phyloP scores from a whole-genome alignment of 2,797 vertebrate species.

The Xenopus petersii region DNA sequence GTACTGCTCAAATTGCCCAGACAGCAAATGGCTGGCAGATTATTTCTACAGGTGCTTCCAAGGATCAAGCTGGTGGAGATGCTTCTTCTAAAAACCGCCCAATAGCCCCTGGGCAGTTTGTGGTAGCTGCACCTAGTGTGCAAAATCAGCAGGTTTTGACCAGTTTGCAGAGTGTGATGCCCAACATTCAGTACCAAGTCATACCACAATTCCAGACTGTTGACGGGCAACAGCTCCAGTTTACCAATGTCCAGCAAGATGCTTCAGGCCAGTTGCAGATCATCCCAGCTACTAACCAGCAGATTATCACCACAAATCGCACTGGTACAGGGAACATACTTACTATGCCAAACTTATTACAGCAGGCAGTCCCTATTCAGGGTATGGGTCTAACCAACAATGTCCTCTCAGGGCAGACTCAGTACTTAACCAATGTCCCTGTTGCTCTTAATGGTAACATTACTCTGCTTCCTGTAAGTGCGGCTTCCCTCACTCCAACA shows the following conservation, averaged over 20 bases:
- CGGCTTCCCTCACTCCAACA: slow-evolving; percentile 73
- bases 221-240: slow-evolving; percentile 90
- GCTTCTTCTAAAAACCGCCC: slow-evolving; percentile 67
- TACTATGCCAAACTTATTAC: slow-evolving; percentile 78
- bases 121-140: slow-evolving; percentile 80
- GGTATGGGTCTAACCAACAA: slow-evolving; percentile 81
- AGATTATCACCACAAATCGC: slow-evolving; percentile 66
- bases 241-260: slow-evolving; percentile 78
- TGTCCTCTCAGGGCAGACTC: slow-evolving; percentile 84
- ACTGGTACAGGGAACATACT: slow-evolving; percentile 70
- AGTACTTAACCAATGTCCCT: slow-evolving; percentile 91
- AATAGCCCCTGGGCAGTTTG: slow-evolving; percentile 75
- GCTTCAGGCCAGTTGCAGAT: slow-evolving; percentile 77
- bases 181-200: slow-evolving; percentile 96
- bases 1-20: slow-evolving; percentile 78
- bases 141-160: slow-evolving; percentile 90
- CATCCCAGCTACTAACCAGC: slow-evolving; percentile 72
- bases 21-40: slow-evolving; percentile 90
- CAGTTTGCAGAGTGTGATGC: slow-evolving; percentile 82
- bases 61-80: slow-evolving; percentile 65
- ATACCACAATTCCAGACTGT: slow-evolving; percentile 93
- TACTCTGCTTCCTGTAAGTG: slow-evolving; percentile 86
- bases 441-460: slow-evolving; percentile 92
- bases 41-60: slow-evolving; percentile 73
- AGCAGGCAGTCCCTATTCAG: slow-evolving; percentile 90